These are phyloP conservation scores for Lepidocolaptes lacrymiger DNA, from an alignment of 2,797 vertebrate species.

Conservation along the genomic window DNA sequence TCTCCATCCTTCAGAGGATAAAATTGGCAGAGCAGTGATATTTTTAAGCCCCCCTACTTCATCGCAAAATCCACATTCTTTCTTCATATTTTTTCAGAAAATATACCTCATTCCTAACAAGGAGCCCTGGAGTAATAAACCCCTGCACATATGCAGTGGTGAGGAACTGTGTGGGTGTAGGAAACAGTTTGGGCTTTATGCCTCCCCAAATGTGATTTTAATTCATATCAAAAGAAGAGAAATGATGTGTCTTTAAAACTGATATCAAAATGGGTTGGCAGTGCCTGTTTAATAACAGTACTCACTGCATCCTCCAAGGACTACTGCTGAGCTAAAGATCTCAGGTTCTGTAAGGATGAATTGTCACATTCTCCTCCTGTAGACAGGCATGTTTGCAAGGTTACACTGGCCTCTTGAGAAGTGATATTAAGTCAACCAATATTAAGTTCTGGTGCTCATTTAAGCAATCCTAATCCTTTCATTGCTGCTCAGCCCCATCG, in stretches of 20 bases:
- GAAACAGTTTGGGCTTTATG: neutral
- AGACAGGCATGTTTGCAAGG: neutral
- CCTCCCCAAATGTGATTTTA: slow-evolving; percentile 2
- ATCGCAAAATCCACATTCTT: slow-evolving; percentile 18
- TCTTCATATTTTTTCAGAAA: neutral
- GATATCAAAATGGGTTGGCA: neutral
- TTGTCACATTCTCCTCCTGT: neutral
- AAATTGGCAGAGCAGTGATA: neutral
- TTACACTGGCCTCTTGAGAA: neutral
- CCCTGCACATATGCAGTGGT: neutral
- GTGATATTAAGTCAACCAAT: neutral
- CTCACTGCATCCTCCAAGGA: neutral
- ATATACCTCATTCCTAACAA: slow-evolving; percentile 9
- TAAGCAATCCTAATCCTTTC: neutral
- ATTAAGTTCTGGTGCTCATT: neutral
- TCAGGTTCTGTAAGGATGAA: neutral
- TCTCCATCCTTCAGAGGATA: slow-evolving; percentile 29
- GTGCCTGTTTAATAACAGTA: neutral
- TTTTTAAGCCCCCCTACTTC: slow-evolving; percentile 24
- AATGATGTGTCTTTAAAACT: neutral
- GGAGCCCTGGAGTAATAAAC: slow-evolving; percentile 39
- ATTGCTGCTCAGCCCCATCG: neutral
- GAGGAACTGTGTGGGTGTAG: neutral
- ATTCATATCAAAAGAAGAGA: neutral
- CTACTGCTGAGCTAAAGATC: neutral